Evolutionary conservation across 2,888 invertebrate species (phyloP).

Genomic region (Lissocephala sabroskyi): DNA sequence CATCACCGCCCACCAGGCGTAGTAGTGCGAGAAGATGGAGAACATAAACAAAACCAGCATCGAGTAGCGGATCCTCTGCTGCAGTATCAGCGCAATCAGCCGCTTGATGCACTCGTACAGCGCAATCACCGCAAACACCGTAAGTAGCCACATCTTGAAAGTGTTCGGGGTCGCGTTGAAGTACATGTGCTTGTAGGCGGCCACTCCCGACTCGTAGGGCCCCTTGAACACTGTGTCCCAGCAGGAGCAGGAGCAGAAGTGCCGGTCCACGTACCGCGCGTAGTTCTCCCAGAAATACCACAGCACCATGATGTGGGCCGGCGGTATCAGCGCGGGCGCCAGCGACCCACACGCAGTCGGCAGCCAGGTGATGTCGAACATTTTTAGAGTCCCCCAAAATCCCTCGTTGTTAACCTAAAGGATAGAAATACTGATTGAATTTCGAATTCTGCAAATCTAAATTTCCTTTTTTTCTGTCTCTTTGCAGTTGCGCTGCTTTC

Average conservation of each 20-base stretch:
- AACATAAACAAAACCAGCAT: slow-evolving; percentile 78
- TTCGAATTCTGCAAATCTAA: too few relatives aligned
- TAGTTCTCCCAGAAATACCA: slow-evolving; percentile 81
- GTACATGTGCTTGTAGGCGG: slow-evolving; percentile 81
- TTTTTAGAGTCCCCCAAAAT: too few relatives aligned
- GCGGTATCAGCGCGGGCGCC: slow-evolving; percentile 75
- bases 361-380: slow-evolving; percentile 71
- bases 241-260: slow-evolving; percentile 80
- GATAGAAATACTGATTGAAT: too few relatives aligned
- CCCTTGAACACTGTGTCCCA: slow-evolving; percentile 86
- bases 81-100: slow-evolving; percentile 74
- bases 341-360: slow-evolving; percentile 71
- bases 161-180: slow-evolving; percentile 80
- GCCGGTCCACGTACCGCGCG: slow-evolving; percentile 77
- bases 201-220: slow-evolving; percentile 80
- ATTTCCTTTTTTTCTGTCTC: too few relatives aligned
- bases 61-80: slow-evolving; percentile 75
- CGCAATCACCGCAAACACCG: slow-evolving; percentile 75
- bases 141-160: slow-evolving; percentile 79
- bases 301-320: slow-evolving; percentile 77
- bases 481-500: too few relatives aligned
- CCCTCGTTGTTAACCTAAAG: too few relatives aligned
- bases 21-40: slow-evolving; percentile 80
- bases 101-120: slow-evolving; percentile 78
- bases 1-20: slow-evolving; percentile 81